Evolutionary conservation across 2,113 vertebrate genomes (phyloP).

Genomic region (Hystrix brachyura): DNA sequence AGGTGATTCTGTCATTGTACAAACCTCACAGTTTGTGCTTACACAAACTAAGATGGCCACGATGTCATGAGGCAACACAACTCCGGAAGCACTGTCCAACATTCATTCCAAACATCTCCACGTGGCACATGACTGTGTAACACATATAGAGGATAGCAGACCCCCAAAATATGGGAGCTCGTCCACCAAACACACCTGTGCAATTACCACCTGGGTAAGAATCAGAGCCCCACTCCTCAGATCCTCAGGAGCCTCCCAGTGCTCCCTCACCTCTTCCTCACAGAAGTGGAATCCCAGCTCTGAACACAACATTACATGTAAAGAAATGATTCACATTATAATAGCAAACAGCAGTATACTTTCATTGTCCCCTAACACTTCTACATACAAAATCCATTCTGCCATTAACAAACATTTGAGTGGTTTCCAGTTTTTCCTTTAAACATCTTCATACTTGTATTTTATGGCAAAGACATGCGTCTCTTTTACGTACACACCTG

Average conservation of each 20-base stretch:
- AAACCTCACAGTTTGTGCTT: neutral
- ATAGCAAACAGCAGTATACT: fast-evolving
- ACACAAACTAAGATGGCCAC: neutral
- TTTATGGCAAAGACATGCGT: fast-evolving
- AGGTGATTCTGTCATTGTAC: neutral
- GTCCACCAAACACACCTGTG: too few species aligned
- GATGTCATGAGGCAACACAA: too few species aligned
- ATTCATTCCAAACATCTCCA: fast-evolving
- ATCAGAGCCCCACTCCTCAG: neutral
- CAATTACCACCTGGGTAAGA: too few species aligned
- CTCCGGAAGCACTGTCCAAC: neutral
- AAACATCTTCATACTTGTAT: neutral
- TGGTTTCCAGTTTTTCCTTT: neutral
- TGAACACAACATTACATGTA: neutral
- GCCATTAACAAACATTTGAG: too few species aligned
- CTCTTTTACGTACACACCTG: fast-evolving
- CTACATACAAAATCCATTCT: neutral
- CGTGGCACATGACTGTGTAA: too few species aligned
- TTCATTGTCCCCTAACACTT: neutral
- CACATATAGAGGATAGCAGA: fast-evolving
- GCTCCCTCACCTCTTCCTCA: neutral
- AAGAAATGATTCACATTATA: too few species aligned
- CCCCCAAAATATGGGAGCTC: neutral
- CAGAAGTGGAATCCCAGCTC: fast-evolving
- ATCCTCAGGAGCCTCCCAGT: neutral